A percentile compares a stretch with the other conserved stretches of the same genome.
Evolutionary conservation across 2,113 vertebrate species (phyloP).

Genomic region (Rhinoptilus africanus): DNA sequence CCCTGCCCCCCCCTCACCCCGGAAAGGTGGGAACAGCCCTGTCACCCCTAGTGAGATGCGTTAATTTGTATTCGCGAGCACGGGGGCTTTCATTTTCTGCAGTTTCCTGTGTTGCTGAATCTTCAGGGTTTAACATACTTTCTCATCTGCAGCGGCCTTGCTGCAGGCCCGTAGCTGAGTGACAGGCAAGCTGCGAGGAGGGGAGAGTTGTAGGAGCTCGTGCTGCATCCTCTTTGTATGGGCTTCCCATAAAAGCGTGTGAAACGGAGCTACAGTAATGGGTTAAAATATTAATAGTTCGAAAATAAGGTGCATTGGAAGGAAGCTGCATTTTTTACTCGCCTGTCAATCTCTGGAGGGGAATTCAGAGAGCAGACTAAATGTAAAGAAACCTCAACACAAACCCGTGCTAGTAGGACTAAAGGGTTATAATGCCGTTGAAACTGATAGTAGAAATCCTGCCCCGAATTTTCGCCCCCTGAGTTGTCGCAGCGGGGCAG

Average conservation of each 20-base stretch:
- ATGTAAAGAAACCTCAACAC: background rate
- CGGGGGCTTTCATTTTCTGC: background rate
- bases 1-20: no score
- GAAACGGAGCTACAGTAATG: background rate
- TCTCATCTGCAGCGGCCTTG: background rate
- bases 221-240: background rate
- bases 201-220: background rate
- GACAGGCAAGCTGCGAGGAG: background rate
- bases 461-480: background rate
- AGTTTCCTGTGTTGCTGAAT: background rate
- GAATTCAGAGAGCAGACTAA: background rate
- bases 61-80: background rate
- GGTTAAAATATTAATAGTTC: background rate
- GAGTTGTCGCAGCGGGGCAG: background rate
- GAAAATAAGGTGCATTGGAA: background rate
- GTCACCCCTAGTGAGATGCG: accelerated
- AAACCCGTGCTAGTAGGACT: background rate
- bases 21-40: background rate
- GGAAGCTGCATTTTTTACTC: background rate
- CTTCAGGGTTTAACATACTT: background rate
- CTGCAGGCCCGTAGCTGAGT: background rate
- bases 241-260: background rate
- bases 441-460: background rate
- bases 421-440: background rate
- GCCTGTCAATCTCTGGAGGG: background rate